Percentiles rank a stretch among this genome's conserved stretches.
These are phyloP conservation scores for Anthopleura xanthogrammica DNA, from an alignment of 92 coral and sea anemone species.

Conservation along the genomic window DNA sequence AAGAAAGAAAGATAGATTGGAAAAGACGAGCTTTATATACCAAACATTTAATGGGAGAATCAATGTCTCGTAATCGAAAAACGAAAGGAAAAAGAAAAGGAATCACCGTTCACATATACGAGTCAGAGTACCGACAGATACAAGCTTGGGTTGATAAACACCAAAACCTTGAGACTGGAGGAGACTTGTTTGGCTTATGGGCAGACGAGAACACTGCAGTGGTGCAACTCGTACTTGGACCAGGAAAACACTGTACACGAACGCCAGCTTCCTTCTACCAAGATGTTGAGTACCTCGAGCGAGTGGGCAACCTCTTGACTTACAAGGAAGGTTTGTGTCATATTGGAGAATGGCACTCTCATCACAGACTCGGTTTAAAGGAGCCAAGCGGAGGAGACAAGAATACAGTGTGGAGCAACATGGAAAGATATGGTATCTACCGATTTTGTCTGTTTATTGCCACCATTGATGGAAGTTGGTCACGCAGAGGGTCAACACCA, in stretches of 20 bases:
- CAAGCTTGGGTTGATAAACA: constrained; percentile 49
- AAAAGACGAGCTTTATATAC: no score
- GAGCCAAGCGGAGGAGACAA: constrained; percentile 87
- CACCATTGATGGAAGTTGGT: constrained; percentile 28
- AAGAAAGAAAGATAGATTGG: no score
- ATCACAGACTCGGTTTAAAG: constrained; percentile 67
- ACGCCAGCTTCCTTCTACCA: constrained; percentile 68
- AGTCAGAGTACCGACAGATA: constrained; percentile 30
- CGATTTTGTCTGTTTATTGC: constrained; percentile 82
- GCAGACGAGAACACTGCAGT: constrained; percentile 69
- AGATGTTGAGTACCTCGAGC: constrained; percentile 68
- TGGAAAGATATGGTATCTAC: constrained; percentile 64
- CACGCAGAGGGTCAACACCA: not conserved
- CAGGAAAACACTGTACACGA: constrained; percentile 67
- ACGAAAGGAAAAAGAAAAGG: no score
- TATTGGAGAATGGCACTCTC: constrained; percentile 99
- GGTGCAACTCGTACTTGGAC: constrained; percentile 79
- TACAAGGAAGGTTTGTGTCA: constrained; percentile 73
- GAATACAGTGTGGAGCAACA: constrained; percentile 84
- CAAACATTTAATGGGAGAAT: no score
- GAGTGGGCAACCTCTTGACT: constrained; percentile 62
- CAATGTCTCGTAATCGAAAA: no score
- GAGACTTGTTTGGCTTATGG: constrained; percentile 51
- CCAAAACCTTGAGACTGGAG: constrained; percentile 81
- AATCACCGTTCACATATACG: not conserved